These are phyloP conservation scores for Heliopora coerulea DNA, from an alignment of 92 coral and sea anemone species.

Conservation along the genomic window DNA sequence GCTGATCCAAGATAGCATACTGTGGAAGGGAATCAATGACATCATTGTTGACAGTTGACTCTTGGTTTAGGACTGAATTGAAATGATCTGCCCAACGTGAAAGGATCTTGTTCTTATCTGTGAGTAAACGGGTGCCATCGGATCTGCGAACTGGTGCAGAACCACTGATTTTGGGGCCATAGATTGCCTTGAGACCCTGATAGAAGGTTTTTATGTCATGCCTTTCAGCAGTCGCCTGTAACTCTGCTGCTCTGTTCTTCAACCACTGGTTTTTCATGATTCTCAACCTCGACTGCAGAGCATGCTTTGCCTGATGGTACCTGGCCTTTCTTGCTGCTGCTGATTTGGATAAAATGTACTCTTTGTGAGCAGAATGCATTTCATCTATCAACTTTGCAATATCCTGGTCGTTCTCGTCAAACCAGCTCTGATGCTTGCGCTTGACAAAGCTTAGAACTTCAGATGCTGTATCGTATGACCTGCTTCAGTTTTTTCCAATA, in stretches of 20 bases:
- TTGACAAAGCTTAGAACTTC: neutral
- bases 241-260: slow-evolving; percentile 38
- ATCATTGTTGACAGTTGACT: slow-evolving; percentile 24
- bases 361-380: neutral
- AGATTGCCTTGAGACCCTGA: neutral
- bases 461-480: too few species aligned
- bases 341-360: too few species aligned
- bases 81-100: slow-evolving; percentile 26
- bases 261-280: slow-evolving; percentile 57
- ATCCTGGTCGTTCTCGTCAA: slow-evolving; percentile 7
- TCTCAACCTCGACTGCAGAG: slow-evolving; percentile 37
- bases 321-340: neutral
- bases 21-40: neutral
- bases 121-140: too few species aligned
- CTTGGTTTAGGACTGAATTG: slow-evolving; percentile 44
- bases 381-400: slow-evolving; percentile 5
- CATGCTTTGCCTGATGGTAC: slow-evolving; percentile 5
- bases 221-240: slow-evolving; percentile 40
- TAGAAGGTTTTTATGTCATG: slow-evolving; percentile 38
- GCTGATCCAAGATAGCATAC: neutral
- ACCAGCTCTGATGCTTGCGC: slow-evolving; percentile 31
- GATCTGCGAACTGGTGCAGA: too few species aligned
- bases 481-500: too few species aligned
- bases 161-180: too few species aligned
- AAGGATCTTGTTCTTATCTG: too few species aligned